Evolutionary conservation across 2,888 invertebrate species (phyloP), one percentile per base, ranked within the genome.

Genomic region (Rotaria sp.): DNA sequence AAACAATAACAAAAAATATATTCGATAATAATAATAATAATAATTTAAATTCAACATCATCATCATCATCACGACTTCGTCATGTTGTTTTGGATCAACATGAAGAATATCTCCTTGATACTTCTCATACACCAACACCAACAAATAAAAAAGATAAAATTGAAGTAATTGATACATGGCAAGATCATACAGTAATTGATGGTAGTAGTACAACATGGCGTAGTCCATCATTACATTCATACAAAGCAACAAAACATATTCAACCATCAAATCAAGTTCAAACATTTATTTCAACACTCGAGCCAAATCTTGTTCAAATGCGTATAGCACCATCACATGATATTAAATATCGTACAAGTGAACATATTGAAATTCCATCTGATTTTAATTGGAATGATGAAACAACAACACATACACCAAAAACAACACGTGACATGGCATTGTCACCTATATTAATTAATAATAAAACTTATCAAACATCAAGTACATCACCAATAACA

Each of bases 161-260:
- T 45, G 80, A 80, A 45, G 45, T 80, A n/a, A 45, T 41, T 5
- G 45, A 80, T 26, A 80, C 45, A 45, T 80, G 80, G 80, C 21
- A 80, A 26, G 45, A 80, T 80, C 45, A 15, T 5, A 80, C 80
- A 80, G 80, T 80, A 1, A 45, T 80, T 45, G 45, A 80, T 11
- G 80, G 80, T 80, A 45, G n/a, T 80, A 41, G 80, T 80, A 45
- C 41, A 45, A 45, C 45, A 80, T 80, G 80, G 80, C 24, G 45
- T 26, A 80, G 80, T 80, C 35, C 80, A 45, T 26, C 45, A n/a
- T 15, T 45, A 45, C 45, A 41, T 13, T 0, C 24, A 80, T 35
- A n/a, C 13, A 45, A 41, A 80, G 41, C 45, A 11, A 80, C 45
- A 11, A 80, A 26, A n/a, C 41, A 5, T 30, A 35, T 18, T 18